Evolutionary conservation across 2,113 vertebrate species (phyloP), one percentile per base, ranked within the genome.

Genomic region (Tamias sibiricus): DNA sequence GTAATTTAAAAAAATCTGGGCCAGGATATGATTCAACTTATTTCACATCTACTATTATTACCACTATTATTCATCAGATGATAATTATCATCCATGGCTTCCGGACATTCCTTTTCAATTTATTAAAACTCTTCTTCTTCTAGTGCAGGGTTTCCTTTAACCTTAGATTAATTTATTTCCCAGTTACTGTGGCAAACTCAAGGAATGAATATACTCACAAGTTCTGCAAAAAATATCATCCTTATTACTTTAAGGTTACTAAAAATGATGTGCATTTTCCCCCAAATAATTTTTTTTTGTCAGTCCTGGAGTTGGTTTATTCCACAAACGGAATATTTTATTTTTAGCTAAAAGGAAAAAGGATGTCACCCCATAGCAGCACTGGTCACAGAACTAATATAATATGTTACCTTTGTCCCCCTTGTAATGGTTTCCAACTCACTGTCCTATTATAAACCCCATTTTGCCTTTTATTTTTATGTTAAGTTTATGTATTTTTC

Each of bases 21-120:
- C 32, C 20, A 89, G 44, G 30, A 87, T 76, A 22, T 82, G 77
- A 90, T 93, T 97, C 84, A 94, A 96, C 49, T 96, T 97, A 97
- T 71, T 96, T 94, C 44, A 81, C 44, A 71, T 68, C 75, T 94
- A 49, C 77, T 90, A 71, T 75, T 87, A 91, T 93, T 12, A 90
- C 71, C 11, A 64, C 87, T 96, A 91, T 91, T 94, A 94, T 89
- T 95, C n/a, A 79, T 95, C 85, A 95, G 59, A 88, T 90, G 37
- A 84, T 74, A 94, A 95, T 87, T 95, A 88, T 84, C 68, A 95
- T 19, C 35, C 30, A 82, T 47, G 16, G 32, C 79, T 95, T 87
- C 24, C 86, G 49, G 74, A 40, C 85, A 95, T 84, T 79, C 22
- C 71, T 90, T 94, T 64, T 0, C 8, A 83, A 95, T 97, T 96